These are phyloP conservation scores for Morelia viridis DNA, from an alignment of 2,797 vertebrate species.

Conservation along the genomic window DNA sequence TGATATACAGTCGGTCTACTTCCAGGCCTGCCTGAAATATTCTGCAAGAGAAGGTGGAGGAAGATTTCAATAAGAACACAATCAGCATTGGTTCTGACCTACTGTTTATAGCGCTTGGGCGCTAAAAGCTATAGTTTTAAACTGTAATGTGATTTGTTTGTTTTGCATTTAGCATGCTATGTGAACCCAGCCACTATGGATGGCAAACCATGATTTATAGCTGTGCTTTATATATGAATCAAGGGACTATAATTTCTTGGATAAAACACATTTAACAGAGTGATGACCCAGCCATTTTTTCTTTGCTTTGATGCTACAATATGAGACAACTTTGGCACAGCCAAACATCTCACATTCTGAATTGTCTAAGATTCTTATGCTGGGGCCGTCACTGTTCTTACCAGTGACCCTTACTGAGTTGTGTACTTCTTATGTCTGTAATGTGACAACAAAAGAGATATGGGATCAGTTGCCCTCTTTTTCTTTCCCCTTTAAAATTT, in stretches of 20 bases:
- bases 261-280: too few relatives aligned
- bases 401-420: neutral
- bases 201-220: neutral
- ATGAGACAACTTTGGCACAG: neutral
- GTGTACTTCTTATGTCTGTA: neutral
- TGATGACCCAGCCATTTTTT: neutral
- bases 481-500: too few relatives aligned
- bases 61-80: neutral
- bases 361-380: neutral
- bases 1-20: constrained; percentile 89
- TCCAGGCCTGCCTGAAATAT: constrained; percentile 89
- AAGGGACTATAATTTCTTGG: neutral
- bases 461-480: too few relatives aligned
- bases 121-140: neutral
- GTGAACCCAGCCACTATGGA: neutral
- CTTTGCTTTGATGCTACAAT: neutral
- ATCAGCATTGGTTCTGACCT: neutral
- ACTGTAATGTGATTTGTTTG: neutral
- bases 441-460: neutral
- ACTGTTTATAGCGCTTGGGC: neutral
- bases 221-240: neutral
- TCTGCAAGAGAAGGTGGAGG: constrained; percentile 67
- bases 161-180: neutral
- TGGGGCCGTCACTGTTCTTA: neutral
- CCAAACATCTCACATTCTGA: neutral